A percentile compares a stretch with the other conserved stretches of the same genome.
Conservation (phyloP, 2,888 invertebrate species). For the Griposia aprilina region DNA sequence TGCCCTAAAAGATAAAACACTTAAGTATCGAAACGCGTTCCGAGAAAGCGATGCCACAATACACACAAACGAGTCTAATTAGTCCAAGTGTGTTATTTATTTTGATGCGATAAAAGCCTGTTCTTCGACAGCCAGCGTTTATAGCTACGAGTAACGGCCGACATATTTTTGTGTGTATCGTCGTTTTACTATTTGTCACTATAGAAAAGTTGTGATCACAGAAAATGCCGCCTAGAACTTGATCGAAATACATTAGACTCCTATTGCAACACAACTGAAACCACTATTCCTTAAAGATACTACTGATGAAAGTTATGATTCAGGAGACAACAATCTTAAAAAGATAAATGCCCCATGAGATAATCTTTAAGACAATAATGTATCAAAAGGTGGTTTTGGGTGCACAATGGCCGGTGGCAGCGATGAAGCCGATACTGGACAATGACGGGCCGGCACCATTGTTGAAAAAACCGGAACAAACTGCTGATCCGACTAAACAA, state of each 20-base stretch:
- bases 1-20: conserved; percentile 72
- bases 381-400: conserved; percentile 51
- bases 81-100: conserved; percentile 81
- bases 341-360: conserved; percentile 48
- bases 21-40: conserved; percentile 77
- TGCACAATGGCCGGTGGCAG: conserved; percentile 61
- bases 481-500: conserved; percentile 47
- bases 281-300: background rate
- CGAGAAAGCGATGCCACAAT: conserved; percentile 74
- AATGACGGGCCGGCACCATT: conserved; percentile 59
- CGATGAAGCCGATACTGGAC: conserved; percentile 63
- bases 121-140: conserved; percentile 57
- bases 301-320: conserved; percentile 42
- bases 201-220: conserved; percentile 24
- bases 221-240: conserved; percentile 15
- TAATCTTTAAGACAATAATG: conserved; percentile 58
- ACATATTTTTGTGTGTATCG: conserved; percentile 45
- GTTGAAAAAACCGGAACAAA: conserved; percentile 58
- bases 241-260: conserved; percentile 2
- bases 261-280: conserved; percentile 18
- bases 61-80: conserved; percentile 75
- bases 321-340: conserved; percentile 20
- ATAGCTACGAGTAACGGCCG: conserved; percentile 54
- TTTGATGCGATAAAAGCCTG: conserved; percentile 68
- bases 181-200: conserved; percentile 32